Base-by-base conservation (phyloP, 2,113 vertebrate species). In the Cygnus buccinator region DNA sequence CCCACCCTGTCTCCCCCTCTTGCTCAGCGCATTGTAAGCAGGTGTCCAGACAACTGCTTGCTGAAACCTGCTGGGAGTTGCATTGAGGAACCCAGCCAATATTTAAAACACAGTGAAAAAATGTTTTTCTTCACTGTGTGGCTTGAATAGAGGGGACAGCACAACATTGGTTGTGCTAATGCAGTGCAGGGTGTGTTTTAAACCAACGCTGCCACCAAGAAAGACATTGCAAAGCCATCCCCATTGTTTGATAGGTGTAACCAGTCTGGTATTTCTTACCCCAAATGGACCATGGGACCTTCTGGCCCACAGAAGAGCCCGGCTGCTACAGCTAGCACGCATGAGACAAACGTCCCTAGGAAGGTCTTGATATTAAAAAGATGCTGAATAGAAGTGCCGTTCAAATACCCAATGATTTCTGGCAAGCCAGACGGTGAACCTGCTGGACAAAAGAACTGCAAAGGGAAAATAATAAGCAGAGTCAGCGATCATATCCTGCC, bases 311-410 rank as follows among this genome's bases (percentile, higher is more conserved):
- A 97, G 87, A 97, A 96, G 9, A 97, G 82, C 43, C 96, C 43
- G 0, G 70, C 94, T 71, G 97, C 93, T 74, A 97, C 94, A 88
- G 94, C 80, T 79, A 98, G 71, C 43, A 97, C 44, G 2, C 91
- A 95, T 5, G 85, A 98, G 10, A 95, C 46, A 79, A 95, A 97
- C 0, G 91, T 95, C 39, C 95, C 95, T 46, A 93, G 55, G 85
- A 97, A 95, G 20, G 91, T 90, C 82, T 87, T 96, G 63, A 94
- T 89, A 58, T 97, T 96, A 87, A 96, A 96, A 94, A 97, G 88
- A 55, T 95, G 90, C 48, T 90, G 90, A 65, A 93, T 87, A 75
- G 93, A 94, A 82, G 93, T 86, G 63, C 94, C 94, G 67, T 97
- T 97, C 63, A 97, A 89, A 90, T 89, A 97, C 3, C 91, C 90